Percentiles rank a stretch among this genome's conserved stretches.
phyloP scores from a whole-genome alignment of 2,888 invertebrate species.

The Elegia similella region DNA sequence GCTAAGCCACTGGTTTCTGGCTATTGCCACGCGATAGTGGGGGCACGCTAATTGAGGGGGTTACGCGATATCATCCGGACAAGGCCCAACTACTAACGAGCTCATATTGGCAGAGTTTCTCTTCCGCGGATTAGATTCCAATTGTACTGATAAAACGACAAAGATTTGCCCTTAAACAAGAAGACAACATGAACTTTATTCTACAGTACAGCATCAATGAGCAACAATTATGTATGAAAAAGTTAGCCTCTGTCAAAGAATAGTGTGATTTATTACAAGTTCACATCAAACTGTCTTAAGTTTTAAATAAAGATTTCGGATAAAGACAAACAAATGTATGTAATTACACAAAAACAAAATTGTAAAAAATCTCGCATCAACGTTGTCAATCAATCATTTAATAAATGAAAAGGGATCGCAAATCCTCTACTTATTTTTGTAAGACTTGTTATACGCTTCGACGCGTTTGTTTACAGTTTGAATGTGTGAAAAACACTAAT shows the following conservation, averaged over 20 bases:
- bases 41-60: constrained; percentile 66
- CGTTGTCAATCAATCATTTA: too few species aligned
- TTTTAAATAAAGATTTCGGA: too few species aligned
- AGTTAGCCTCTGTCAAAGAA: too few species aligned
- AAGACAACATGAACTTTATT: background rate
- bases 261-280: too few species aligned
- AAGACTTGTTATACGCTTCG: background rate
- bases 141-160: constrained; percentile 12
- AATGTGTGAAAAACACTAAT: constrained; percentile 4
- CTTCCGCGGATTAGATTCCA: constrained; percentile 10
- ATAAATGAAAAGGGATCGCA: too few species aligned
- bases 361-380: too few species aligned
- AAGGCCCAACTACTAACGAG: constrained; percentile 55
- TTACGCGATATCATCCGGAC: constrained; percentile 62
- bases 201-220: background rate
- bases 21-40: constrained; percentile 56
- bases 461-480: background rate
- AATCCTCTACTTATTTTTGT: too few species aligned
- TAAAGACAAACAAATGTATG: too few species aligned
- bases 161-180: constrained; percentile 2
- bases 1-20: constrained; percentile 43
- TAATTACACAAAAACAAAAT: too few species aligned
- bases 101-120: constrained; percentile 42
- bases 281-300: too few species aligned
- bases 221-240: too few species aligned